Conservation (phyloP, 1,140 invertebrate genomes). For the Drosophila bocki region DNA sequence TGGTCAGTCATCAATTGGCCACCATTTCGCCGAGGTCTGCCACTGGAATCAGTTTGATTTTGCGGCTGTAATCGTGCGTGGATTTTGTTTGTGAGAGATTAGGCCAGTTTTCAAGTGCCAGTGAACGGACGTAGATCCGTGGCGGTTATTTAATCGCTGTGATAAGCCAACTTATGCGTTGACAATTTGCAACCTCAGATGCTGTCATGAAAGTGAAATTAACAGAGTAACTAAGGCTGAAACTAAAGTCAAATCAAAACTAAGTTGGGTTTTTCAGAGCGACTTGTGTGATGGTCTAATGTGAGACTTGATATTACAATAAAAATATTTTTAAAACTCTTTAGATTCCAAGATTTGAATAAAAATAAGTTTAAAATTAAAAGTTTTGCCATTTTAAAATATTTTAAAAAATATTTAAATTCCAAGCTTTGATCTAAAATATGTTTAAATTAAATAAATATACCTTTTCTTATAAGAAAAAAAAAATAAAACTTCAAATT, state of each 20-base stretch:
- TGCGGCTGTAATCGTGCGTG: constrained; percentile 29
- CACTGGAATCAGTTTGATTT: constrained; percentile 51
- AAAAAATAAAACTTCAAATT: neutral
- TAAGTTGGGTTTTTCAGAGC: neutral
- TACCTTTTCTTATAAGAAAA: no score
- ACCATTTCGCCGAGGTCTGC: constrained; percentile 28
- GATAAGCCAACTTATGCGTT: constrained; percentile 29
- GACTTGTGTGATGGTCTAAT: neutral
- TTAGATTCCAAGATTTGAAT: neutral
- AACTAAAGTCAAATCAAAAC: neutral
- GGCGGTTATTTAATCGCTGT: constrained; percentile 22
- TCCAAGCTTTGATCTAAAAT: neutral
- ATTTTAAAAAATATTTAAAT: neutral
- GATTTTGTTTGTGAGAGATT: constrained; percentile 24
- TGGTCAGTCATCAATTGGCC: constrained; percentile 35
- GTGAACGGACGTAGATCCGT: neutral
- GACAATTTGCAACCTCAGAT: constrained; percentile 23
- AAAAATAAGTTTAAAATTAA: no score
- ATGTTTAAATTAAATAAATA: no score
- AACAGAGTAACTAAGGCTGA: neutral
- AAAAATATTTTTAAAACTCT: no score
- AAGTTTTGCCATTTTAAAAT: no score
- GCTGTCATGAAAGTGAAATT: constrained; percentile 52
- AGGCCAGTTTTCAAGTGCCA: constrained; percentile 24
- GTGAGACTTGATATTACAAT: no score